Base-by-base conservation (phyloP, 2,797 vertebrate species). In the Neomorphus geoffroyi region DNA sequence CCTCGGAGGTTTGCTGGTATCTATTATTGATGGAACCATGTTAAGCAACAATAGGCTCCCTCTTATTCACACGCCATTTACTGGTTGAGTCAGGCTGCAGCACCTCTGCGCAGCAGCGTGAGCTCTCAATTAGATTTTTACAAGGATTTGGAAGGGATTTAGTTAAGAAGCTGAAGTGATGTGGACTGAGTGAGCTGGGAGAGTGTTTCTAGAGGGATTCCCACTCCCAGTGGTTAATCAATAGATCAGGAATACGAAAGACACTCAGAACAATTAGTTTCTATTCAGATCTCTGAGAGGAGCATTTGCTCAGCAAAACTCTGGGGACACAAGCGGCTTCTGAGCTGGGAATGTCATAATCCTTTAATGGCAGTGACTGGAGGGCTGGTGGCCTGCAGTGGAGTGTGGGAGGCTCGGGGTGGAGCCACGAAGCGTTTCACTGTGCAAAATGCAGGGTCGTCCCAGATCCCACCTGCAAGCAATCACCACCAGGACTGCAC, bases 21-120 rank as follows among this genome's bases (percentile, higher is more conserved):
- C 98, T 97, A 98, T 99, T 99, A 99, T 99, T 99, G 98, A 99
- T 99, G 98, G 98, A 97, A 60, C 93, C 88, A 73, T 94, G 97
- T 98, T 98, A 98, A 95, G 96, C 95, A 97, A 97, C 98, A 97
- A 94, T 96, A 97, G 97, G 96, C 93, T 94, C 95, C 97, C 98
- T 97, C 97, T 97, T 98, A 97, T 97, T 98, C 98, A 97, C 97
- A 97, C 91, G 98, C 94, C 98, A 98, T 98, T 98, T 98, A 96
- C 96, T 90, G 84, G 96, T 90, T 92, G 96, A 97, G 86, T 92
- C 90, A 87, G 53, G 91, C 64, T 37, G 92, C n/a, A 2, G 92
- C 86, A 65, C 92, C 84, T 95, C 94, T 86, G 92, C 97, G 86
- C 96, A 93, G 97, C 94, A 96, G 97, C 53, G 3, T 78, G 95